These are phyloP conservation scores for Cephalopholis sonnerati DNA, from an alignment of 2,113 vertebrate genomes.

Conservation along the genomic window DNA sequence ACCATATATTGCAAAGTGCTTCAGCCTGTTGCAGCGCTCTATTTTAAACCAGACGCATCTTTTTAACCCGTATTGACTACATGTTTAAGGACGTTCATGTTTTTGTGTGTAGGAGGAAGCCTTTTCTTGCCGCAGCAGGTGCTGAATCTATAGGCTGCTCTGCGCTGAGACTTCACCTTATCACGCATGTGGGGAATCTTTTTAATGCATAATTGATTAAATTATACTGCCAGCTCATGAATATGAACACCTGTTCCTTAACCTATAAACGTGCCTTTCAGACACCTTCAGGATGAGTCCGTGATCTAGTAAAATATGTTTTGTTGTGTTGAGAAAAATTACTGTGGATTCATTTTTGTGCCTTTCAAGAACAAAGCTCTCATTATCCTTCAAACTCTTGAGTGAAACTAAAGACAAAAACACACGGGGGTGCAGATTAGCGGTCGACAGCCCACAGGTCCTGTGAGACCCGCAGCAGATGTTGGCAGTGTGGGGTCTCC, in stretches of 20 bases:
- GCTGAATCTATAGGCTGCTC: constrained; percentile 18
- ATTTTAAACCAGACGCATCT: not conserved
- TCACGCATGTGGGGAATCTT: constrained; percentile 33
- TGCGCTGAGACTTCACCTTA: constrained; percentile 17
- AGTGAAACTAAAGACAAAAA: constrained; percentile 35
- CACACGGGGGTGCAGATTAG: constrained; percentile 17
- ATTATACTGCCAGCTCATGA: constrained; percentile 37
- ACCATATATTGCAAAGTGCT: not conserved
- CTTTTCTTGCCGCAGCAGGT: constrained; percentile 14
- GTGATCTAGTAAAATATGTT: not conserved
- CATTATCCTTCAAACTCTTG: constrained; percentile 32
- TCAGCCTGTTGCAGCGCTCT: constrained; percentile 4
- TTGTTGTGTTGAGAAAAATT: not conserved
- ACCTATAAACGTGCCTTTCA: constrained; percentile 42
- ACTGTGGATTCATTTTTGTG: constrained; percentile 2
- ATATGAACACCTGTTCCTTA: constrained; percentile 47
- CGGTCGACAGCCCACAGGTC: constrained; percentile 25
- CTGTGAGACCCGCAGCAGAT: constrained; percentile 58
- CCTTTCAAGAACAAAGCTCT: constrained; percentile 29
- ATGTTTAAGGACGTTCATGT: not conserved
- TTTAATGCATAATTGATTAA: constrained; percentile 58
- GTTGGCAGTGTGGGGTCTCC: constrained; percentile 42
- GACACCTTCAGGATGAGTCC: constrained; percentile 12
- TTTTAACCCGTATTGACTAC: not conserved
- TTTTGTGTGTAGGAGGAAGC: not conserved